Percentiles rank a stretch among this genome's conserved stretches.
These are phyloP conservation scores for Bathynomus jamesi DNA, from an alignment of 1,140 invertebrate species.

Conservation along the genomic window DNA sequence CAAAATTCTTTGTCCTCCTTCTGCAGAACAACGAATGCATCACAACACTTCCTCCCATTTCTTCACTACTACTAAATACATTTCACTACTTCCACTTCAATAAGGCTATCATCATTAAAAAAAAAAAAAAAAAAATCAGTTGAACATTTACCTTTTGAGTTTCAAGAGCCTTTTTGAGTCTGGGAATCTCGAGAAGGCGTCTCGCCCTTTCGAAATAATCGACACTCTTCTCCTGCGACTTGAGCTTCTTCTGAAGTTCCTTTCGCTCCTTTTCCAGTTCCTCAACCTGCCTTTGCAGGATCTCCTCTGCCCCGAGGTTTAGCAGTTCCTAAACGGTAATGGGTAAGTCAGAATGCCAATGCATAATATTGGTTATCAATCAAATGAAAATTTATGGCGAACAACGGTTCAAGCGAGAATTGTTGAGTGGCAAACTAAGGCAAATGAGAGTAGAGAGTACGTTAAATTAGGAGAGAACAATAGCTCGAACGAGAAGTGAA, in stretches of 20 bases:
- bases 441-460: too few relatives aligned
- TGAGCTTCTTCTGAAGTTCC: slow-evolving; percentile 76
- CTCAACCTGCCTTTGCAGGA: slow-evolving; percentile 64
- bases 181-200: slow-evolving; percentile 83
- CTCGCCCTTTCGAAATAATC: slow-evolving; percentile 92
- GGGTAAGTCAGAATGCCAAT: neutral
- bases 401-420: too few relatives aligned
- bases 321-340: slow-evolving; percentile 70
- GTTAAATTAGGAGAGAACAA: too few relatives aligned
- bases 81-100: neutral
- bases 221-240: slow-evolving; percentile 88
- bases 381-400: too few relatives aligned
- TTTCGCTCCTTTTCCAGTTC: slow-evolving; percentile 80
- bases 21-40: too few relatives aligned
- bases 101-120: neutral
- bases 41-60: neutral
- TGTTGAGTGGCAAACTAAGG: too few relatives aligned
- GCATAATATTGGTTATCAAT: neutral
- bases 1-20: slow-evolving; percentile 64
- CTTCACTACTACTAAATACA: slow-evolving; percentile 1
- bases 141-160: slow-evolving; percentile 74
- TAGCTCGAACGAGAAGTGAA: too few relatives aligned
- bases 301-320: slow-evolving; percentile 53
- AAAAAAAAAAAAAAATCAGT: too few relatives aligned
- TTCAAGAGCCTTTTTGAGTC: slow-evolving; percentile 74